phyloP scores from a whole-genome alignment of 2,113 vertebrate species.

The Cryptomyrus ogoouensis region DNA sequence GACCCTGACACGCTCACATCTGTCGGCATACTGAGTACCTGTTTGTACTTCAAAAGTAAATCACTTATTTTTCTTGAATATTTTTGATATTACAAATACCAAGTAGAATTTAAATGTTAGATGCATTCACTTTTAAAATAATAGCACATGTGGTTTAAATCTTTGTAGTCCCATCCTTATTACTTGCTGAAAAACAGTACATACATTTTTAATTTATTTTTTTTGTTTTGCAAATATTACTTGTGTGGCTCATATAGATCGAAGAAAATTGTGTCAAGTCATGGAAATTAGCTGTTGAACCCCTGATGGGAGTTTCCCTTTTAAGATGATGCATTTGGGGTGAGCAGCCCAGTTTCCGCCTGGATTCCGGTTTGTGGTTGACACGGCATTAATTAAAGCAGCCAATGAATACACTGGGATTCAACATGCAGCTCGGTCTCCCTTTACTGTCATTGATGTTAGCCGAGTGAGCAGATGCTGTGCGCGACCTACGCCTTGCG shows the following conservation, averaged over 20 bases:
- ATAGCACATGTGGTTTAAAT: constrained; percentile 16
- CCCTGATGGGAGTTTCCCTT: neutral
- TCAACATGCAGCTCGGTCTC: neutral
- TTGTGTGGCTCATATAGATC: neutral
- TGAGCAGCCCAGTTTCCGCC: neutral
- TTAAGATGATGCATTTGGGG: neutral
- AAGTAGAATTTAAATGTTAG: constrained; percentile 16
- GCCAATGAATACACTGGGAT: neutral
- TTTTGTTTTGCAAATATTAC: neutral
- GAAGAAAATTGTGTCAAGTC: neutral
- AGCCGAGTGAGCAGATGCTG: constrained; percentile 17
- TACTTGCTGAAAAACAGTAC: neutral
- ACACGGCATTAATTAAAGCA: neutral
- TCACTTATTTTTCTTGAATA: constrained; percentile 24
- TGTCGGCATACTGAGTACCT: neutral
- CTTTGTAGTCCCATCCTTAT: constrained; percentile 14
- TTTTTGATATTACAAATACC: constrained; percentile 26
- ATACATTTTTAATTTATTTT: neutral
- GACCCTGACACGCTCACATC: neutral
- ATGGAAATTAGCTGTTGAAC: neutral
- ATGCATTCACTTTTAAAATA: constrained; percentile 15
- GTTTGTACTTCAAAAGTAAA: constrained; percentile 26
- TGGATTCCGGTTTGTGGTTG: neutral
- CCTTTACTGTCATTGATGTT: neutral
- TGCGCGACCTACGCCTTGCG: neutral